Evolutionary conservation across 2,113 vertebrate species (phyloP).

Genomic region (Ptilonorhynchus violaceus): DNA sequence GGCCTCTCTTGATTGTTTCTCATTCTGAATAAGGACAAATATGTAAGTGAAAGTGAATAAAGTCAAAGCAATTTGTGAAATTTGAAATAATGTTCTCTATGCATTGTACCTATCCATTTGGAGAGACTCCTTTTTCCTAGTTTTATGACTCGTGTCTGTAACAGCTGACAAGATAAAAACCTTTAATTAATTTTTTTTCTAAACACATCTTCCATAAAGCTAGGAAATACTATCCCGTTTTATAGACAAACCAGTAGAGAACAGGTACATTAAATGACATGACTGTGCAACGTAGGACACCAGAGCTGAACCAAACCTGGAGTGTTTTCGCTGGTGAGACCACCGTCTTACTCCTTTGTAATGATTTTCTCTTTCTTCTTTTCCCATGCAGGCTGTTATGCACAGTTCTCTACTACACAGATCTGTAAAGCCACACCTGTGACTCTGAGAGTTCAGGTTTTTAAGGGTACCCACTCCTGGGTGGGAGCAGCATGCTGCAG

Average conservation of each 20-base stretch:
- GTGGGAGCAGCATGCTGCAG: neutral
- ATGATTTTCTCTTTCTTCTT: neutral
- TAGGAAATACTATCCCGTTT: neutral
- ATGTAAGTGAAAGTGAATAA: accelerated
- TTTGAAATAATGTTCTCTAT: neutral
- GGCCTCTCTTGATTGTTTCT: neutral
- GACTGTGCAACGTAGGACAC: neutral
- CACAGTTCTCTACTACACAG: neutral
- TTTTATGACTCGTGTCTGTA: neutral
- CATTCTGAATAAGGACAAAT: neutral
- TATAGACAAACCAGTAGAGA: neutral
- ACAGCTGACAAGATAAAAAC: neutral
- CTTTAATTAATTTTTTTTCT: neutral
- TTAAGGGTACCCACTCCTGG: neutral
- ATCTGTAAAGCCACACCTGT: neutral
- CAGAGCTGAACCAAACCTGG: neutral
- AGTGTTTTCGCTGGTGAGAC: neutral
- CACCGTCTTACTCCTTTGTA: neutral
- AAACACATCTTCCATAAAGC: neutral
- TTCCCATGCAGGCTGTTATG: neutral
- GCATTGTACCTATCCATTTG: neutral
- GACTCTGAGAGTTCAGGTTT: neutral
- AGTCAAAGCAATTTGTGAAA: neutral
- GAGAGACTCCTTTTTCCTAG: neutral
- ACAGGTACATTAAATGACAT: neutral